Conservation (phyloP, 30 jellyfish, hydroid and myxozoan species). For the Pseudorhiza aurosa region DNA sequence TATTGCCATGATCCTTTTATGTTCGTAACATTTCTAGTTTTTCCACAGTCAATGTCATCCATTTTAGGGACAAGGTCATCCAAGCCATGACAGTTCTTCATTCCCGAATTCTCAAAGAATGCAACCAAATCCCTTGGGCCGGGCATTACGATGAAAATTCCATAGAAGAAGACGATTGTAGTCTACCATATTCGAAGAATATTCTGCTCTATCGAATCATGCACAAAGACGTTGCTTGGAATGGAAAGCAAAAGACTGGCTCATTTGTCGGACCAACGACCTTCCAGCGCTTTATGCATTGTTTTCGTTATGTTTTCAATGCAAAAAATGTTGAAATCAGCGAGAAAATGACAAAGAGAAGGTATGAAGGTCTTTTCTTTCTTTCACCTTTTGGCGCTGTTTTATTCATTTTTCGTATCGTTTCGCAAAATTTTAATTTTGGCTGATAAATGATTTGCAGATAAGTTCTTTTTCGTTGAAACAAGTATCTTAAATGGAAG, state of each 20-base stretch:
- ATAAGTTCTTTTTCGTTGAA: no score
- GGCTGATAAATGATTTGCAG: no score
- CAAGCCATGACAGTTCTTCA: slow-evolving; percentile 49
- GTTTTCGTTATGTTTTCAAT: slow-evolving; percentile 60
- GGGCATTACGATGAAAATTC: slow-evolving; percentile 21
- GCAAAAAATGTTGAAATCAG: slow-evolving; percentile 40
- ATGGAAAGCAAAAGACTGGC: slow-evolving; percentile 38
- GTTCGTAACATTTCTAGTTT: neutral
- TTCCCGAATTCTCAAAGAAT: slow-evolving; percentile 56
- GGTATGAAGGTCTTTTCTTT: slow-evolving; percentile 7
- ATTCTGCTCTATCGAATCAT: slow-evolving; percentile 47
- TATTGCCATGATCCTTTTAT: no score
- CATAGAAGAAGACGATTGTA: neutral
- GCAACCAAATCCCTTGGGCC: slow-evolving; percentile 66
- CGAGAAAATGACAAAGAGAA: slow-evolving; percentile 47
- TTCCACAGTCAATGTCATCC: neutral
- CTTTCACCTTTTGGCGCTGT: neutral
- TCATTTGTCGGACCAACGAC: slow-evolving; percentile 72
- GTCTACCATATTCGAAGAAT: slow-evolving; percentile 44
- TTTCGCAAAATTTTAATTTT: no score
- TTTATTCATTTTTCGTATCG: neutral
- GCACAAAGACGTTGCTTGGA: slow-evolving; percentile 58
- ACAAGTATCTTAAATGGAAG: no score
- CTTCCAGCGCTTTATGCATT: slow-evolving; percentile 63
- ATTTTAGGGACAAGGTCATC: slow-evolving; percentile 50